Evolutionary conservation across 1,140 invertebrate genomes (phyloP), one percentile per base, ranked within the genome.

Genomic region (Dinoponera quadriceps): DNA sequence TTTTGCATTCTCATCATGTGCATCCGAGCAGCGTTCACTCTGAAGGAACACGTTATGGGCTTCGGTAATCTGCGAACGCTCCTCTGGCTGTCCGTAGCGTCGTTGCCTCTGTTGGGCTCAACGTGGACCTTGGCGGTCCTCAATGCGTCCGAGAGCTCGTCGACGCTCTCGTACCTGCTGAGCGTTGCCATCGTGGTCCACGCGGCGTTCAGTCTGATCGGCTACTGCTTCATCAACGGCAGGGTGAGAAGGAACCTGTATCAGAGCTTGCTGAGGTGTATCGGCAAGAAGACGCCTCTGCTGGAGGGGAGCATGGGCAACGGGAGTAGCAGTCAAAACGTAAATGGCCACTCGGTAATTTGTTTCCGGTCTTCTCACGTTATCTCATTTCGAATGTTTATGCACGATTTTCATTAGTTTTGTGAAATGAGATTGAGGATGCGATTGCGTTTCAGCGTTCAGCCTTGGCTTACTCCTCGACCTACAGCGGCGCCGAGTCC

Each of bases 21-120:
- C 33, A 96, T 99, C 0, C 95, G 97, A 83, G 98, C 98, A 5
- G 98, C 98, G 25, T 98, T 98, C 90, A 98, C 98, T 18, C 95
- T 98, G 27, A 98, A 98, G 91, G 97, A 98, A 88, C 97, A 98
- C 88, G 96, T 98, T 11, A 96, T 98, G 68, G 98, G 98, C 72
- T 98, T 98, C 91, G 98, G 98, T 33, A 98, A 98, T 92, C 94
- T 99, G 60, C 96, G 98, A 85, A 98, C 97, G 4, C 93, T 98
- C 0, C 93, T 98, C n/a, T 98, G 97, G 97, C 94, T 98, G 4
- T 97, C 97, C 16, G 96, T 98, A 0, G 96, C 97, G 0, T 96
- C 97, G 0, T 91, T 98, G 20, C 97, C 97, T 2, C 93, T 98
- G 44, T 94, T 98, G 81, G 97, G 97, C 0, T 95, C 96, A 7